Conservation (phyloP, 2,113 vertebrate species). For the Pristiophorus japonicus region DNA sequence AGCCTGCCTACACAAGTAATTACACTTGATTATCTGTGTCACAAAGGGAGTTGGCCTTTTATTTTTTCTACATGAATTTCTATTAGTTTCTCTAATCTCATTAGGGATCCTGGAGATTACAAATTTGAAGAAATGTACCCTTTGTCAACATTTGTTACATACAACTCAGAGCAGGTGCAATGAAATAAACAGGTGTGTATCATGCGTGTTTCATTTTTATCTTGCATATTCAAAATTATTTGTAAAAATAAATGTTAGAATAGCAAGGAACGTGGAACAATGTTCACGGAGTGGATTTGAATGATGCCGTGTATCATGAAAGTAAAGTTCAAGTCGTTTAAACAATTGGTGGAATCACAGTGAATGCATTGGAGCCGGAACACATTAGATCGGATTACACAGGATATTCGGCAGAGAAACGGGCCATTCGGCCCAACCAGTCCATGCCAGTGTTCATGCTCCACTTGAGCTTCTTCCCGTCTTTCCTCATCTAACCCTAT, state of each 20-base stretch:
- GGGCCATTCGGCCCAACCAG: too few species aligned
- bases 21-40: conserved; percentile 26
- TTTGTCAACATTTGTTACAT: neutral
- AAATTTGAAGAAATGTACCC: neutral
- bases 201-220: neutral
- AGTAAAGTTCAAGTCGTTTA: neutral
- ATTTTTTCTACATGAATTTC: neutral
- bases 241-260: neutral
- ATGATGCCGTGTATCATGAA: neutral
- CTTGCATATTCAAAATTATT: neutral
- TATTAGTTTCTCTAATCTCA: conserved; percentile 14
- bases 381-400: too few species aligned
- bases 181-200: neutral
- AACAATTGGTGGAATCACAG: neutral
- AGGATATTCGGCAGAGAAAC: too few species aligned
- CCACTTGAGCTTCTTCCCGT: too few species aligned
- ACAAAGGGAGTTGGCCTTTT: conserved; percentile 27
- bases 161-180: neutral
- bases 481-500: too few species aligned
- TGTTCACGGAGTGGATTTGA: neutral
- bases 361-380: neutral
- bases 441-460: too few species aligned
- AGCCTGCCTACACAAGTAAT: conserved; percentile 28
- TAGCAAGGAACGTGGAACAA: neutral
- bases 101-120: conserved; percentile 4